Conservation (phyloP, 2,888 invertebrate species). For the Anarsia innoxiella region DNA sequence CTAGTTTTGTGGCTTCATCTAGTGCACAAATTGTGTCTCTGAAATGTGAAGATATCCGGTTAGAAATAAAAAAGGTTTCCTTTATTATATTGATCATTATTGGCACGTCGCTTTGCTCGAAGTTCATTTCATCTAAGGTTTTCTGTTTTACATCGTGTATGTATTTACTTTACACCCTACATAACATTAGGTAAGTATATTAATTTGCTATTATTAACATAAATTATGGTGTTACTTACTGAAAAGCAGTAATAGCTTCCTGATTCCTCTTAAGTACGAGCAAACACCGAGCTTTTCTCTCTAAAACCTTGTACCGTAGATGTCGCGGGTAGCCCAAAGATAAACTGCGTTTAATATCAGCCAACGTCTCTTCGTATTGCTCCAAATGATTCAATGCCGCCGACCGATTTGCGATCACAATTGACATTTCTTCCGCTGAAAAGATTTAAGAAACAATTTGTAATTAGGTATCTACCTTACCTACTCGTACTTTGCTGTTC, state of each 20-base stretch:
- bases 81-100: too few species aligned
- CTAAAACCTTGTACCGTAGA: conserved; percentile 83
- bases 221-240: conserved; percentile 37
- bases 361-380: conserved; percentile 78
- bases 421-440: conserved; percentile 77
- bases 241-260: conserved; percentile 78
- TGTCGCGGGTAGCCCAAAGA: conserved; percentile 81
- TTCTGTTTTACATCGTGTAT: too few species aligned
- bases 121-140: too few species aligned
- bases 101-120: too few species aligned
- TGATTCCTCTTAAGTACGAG: conserved; percentile 79
- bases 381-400: conserved; percentile 85
- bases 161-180: too few species aligned
- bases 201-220: too few species aligned
- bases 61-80: too few species aligned
- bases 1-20: conserved; percentile 77
- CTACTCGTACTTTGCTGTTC: too few species aligned
- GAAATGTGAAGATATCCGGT: too few species aligned
- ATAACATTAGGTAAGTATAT: too few species aligned
- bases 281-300: conserved; percentile 83
- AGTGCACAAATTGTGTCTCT: conserved; percentile 79
- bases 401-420: conserved; percentile 86
- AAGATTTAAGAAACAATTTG: too few species aligned
- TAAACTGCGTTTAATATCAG: conserved; percentile 82
- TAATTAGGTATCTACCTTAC: too few species aligned